These are phyloP conservation scores for Callocephalon fimbriatum DNA, from an alignment of 2,113 vertebrate genomes.

Conservation along the genomic window DNA sequence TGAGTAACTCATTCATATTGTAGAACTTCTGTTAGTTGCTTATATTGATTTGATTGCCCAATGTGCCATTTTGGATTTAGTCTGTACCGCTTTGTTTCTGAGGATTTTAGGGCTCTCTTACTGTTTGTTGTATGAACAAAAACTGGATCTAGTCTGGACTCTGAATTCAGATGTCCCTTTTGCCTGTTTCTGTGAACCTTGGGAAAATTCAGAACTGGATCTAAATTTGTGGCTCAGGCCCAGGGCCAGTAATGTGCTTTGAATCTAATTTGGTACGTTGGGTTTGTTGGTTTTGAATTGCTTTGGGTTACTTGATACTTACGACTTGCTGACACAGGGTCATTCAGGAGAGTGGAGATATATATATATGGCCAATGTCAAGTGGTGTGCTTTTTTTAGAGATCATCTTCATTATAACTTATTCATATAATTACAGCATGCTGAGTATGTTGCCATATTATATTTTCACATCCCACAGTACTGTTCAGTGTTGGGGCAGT, in stretches of 20 bases:
- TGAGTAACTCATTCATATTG: neutral
- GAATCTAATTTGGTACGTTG: slow-evolving; percentile 52
- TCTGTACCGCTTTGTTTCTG: neutral
- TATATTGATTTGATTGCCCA: neutral
- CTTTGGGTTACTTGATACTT: slow-evolving; percentile 65
- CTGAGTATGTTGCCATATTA: neutral
- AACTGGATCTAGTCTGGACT: neutral
- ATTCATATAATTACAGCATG: slow-evolving; percentile 24
- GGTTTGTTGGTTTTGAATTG: slow-evolving; percentile 69
- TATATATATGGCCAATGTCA: slow-evolving; percentile 7
- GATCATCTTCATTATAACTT: slow-evolving; percentile 24
- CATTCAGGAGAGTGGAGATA: neutral
- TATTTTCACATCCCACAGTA: neutral
- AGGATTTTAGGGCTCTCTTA: neutral
- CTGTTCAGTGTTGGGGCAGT: neutral
- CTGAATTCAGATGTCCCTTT: neutral
- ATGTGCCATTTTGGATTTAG: neutral
- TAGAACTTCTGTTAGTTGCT: neutral
- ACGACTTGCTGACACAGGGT: slow-evolving; percentile 45
- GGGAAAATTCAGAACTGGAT: slow-evolving; percentile 32
- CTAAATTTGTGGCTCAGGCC: slow-evolving; percentile 38
- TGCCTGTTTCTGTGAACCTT: slow-evolving; percentile 7
- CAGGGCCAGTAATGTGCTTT: neutral
- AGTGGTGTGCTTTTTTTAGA: slow-evolving; percentile 52
- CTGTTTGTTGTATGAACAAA: neutral